Percentiles rank a stretch among this genome's conserved stretches.
phyloP scores from a whole-genome alignment of 2,113 vertebrate genomes.

The Chamaetylas fuelleborni region DNA sequence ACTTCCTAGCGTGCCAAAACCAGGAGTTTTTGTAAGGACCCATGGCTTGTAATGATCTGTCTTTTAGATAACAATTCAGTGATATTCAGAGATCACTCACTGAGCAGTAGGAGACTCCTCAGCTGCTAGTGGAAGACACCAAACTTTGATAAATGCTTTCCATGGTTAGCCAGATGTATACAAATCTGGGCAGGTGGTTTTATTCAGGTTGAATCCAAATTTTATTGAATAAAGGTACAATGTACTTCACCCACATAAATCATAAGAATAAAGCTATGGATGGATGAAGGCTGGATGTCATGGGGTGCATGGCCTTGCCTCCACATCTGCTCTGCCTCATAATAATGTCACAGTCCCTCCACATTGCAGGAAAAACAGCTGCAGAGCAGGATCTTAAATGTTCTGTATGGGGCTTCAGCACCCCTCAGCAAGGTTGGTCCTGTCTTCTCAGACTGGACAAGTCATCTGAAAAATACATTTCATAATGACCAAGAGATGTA shows the following conservation, averaged over 20 bases:
- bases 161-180: not conserved
- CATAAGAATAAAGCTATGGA: not conserved
- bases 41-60: accelerated
- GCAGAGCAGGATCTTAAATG: not conserved
- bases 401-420: not conserved
- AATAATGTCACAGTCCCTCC: not conserved
- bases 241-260: slow-evolving; percentile 14
- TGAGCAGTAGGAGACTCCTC: not conserved
- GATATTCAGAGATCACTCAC: not conserved
- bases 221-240: slow-evolving; percentile 40
- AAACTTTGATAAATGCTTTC: not conserved
- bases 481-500: not conserved
- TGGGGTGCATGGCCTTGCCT: not conserved
- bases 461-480: not conserved
- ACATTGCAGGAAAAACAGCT: not conserved
- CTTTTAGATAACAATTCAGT: not conserved
- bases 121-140: not conserved
- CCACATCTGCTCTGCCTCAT: not conserved
- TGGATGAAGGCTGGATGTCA: not conserved
- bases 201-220: slow-evolving; percentile 42
- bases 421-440: not conserved
- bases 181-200: not conserved
- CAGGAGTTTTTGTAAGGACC: not conserved
- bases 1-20: not conserved
- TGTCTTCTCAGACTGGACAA: not conserved